Evolutionary conservation across 2,797 vertebrate genomes (phyloP).

Genomic region (Anguilla marmorata): DNA sequence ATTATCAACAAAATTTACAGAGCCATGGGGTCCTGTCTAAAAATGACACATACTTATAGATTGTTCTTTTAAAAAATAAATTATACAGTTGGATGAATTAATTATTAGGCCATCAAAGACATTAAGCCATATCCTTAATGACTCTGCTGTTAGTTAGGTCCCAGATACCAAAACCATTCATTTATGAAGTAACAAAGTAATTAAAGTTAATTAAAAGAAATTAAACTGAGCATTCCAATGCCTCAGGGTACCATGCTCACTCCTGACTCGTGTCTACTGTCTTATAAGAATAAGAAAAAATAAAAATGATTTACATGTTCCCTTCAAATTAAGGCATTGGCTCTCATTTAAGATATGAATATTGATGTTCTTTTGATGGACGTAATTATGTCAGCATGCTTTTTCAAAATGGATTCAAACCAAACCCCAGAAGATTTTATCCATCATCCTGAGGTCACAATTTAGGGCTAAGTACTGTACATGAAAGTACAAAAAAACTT

Average conservation of each 20-base stretch:
- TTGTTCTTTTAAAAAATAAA: background rate
- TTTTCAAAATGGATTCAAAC: background rate
- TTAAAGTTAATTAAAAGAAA: slow-evolving; percentile 9
- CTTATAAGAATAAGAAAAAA: background rate
- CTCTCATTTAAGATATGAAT: background rate
- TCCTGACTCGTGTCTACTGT: background rate
- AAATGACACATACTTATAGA: slow-evolving; percentile 23
- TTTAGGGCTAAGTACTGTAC: background rate
- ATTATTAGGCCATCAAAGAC: slow-evolving; percentile 17
- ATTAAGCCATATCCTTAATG: background rate
- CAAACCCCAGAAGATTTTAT: background rate
- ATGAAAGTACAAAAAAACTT: background rate
- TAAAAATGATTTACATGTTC: background rate
- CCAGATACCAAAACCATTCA: background rate
- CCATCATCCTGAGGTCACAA: background rate
- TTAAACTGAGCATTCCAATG: background rate
- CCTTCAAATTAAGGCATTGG: background rate
- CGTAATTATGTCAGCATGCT: background rate
- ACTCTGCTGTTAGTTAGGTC: background rate
- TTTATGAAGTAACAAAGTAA: background rate
- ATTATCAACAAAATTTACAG: slow-evolving; percentile 13
- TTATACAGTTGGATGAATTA: background rate
- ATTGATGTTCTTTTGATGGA: background rate
- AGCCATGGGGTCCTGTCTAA: background rate
- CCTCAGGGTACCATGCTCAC: background rate